Evolutionary conservation across 2,113 vertebrate species (phyloP).

Genomic region (Empidonax alnorum): DNA sequence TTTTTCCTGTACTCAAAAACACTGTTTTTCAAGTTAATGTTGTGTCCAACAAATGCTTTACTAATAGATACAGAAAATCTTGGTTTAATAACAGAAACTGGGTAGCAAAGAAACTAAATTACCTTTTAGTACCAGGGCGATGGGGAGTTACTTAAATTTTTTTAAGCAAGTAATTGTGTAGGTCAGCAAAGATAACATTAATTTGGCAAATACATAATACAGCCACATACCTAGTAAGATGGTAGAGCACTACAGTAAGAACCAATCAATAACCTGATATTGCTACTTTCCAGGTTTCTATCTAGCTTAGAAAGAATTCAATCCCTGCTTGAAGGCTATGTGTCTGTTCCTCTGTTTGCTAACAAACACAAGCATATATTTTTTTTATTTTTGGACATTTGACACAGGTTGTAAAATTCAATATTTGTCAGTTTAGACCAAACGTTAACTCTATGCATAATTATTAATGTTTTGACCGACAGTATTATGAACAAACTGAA

Average conservation of each 20-base stretch:
- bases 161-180: not conserved
- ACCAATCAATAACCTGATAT: not conserved
- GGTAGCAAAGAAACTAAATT: not conserved
- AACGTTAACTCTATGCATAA: not conserved
- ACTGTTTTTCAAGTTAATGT: not conserved
- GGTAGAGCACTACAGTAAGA: not conserved
- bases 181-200: not conserved
- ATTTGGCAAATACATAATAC: not conserved
- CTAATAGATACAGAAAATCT: not conserved
- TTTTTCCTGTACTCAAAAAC: not conserved
- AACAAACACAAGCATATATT: fast-evolving
- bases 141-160: not conserved
- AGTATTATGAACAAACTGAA: not conserved
- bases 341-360: not conserved
- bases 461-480: not conserved
- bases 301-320: not conserved
- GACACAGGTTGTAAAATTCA: not conserved
- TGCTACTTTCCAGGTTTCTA: not conserved
- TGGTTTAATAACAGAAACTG: not conserved
- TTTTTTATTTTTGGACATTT: not conserved
- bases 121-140: not conserved
- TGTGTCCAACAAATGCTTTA: not conserved
- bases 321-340: not conserved
- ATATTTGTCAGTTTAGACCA: not conserved
- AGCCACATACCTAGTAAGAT: not conserved